These are phyloP conservation scores for Orientallactaga sibirica DNA, from an alignment of 2,797 vertebrate species.

Conservation along the genomic window DNA sequence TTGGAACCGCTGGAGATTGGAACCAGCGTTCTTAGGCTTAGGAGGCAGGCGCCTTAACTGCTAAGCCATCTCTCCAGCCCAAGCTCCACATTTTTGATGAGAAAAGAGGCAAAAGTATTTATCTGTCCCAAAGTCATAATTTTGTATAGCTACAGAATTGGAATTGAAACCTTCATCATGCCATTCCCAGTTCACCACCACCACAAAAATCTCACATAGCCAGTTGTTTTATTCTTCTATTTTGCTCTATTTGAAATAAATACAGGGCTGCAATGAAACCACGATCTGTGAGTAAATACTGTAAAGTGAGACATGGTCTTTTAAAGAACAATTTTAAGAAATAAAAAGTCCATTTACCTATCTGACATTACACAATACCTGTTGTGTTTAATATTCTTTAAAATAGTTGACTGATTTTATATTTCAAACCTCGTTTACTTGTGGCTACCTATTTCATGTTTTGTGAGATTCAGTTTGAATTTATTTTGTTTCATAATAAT, in stretches of 20 bases:
- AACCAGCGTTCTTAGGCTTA: too few relatives aligned
- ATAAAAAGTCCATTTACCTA: constrained; percentile 31
- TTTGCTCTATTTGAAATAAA: constrained; percentile 61
- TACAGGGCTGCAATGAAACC: background rate
- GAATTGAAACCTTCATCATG: background rate
- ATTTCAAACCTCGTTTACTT: constrained; percentile 53
- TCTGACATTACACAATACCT: background rate
- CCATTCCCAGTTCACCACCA: constrained; percentile 11
- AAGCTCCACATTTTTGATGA: background rate
- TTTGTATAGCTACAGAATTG: background rate
- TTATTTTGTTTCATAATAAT: constrained; percentile 51
- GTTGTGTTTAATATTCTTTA: constrained; percentile 49
- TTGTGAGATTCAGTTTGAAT: constrained; percentile 57
- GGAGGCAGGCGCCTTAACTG: too few relatives aligned
- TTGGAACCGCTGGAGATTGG: too few relatives aligned
- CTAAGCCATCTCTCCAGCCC: too few relatives aligned
- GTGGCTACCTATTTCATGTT: constrained; percentile 30
- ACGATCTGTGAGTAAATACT: background rate
- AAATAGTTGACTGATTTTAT: constrained; percentile 40
- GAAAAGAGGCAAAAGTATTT: constrained; percentile 15
- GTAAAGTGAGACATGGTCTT: constrained; percentile 22
- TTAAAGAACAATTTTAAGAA: constrained; percentile 48
- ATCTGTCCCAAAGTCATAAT: background rate
- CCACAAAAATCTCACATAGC: background rate
- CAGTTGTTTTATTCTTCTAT: background rate